phyloP scores from a whole-genome alignment of 2,113 vertebrate species.

The Odontesthes bonariensis region DNA sequence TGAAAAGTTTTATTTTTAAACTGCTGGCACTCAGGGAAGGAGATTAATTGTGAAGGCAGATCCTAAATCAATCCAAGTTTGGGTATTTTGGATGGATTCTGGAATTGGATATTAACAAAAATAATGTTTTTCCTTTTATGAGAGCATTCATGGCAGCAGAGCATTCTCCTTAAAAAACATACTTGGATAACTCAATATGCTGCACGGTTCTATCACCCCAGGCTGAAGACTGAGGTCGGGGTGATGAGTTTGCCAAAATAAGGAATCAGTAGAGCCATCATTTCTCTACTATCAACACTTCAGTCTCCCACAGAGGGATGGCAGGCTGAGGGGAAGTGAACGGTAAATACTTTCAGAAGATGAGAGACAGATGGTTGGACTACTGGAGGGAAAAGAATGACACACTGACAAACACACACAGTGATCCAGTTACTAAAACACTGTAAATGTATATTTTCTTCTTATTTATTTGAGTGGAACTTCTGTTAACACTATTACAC shows the following conservation, averaged over 20 bases:
- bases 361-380: conserved; percentile 58
- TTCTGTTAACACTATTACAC: background rate
- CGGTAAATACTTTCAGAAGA: conserved; percentile 45
- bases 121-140: background rate
- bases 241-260: conserved; percentile 44
- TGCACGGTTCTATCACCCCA: conserved; percentile 25
- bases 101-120: background rate
- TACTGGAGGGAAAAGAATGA: conserved; percentile 21
- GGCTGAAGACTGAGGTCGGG: conserved; percentile 33
- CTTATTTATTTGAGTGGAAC: background rate
- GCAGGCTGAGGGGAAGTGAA: conserved; percentile 49
- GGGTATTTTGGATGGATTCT: background rate
- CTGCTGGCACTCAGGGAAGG: background rate
- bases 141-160: background rate
- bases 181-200: conserved; percentile 33
- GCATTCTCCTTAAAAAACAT: background rate
- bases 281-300: conserved; percentile 59
- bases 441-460: conserved; percentile 4
- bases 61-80: background rate
- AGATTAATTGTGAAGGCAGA: background rate
- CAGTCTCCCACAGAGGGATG: conserved; percentile 48
- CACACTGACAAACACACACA: conserved; percentile 29
- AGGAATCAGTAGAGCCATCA: conserved; percentile 46
- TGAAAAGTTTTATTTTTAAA: background rate
- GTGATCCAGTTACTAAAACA: conserved; percentile 4